Evolutionary conservation across 2,113 vertebrate species (phyloP), one percentile per base, ranked within the genome.

Genomic region (Neodon shergylaensis): DNA sequence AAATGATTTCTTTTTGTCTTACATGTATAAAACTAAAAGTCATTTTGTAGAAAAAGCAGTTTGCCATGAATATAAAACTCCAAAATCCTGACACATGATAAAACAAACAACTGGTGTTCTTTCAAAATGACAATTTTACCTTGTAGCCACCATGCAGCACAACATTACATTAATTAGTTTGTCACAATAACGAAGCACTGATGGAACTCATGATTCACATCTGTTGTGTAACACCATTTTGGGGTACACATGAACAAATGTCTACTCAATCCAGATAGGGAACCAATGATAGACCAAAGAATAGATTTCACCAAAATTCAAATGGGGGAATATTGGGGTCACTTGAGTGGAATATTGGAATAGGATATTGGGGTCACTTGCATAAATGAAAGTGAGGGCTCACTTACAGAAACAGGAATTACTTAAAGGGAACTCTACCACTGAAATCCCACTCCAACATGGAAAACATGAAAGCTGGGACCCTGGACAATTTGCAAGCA

Each of bases 61-160:
- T 76, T 76, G 0, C 1, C 22, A 44, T 13, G 58, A 81, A 87
- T 65, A 2, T 72, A 22, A 92, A 82, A 90, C 24, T 79, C 33
- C 5, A 24, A 33, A 70, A 28, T 3, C 24, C 31, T 89, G 8
- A 89, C 10, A 39, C 47, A 39, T 28, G 4, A 24, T 5, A 11
- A 7, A 65, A 24, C 21, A 89, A 90, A 66, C 0, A 39, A 1
- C 5, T 89, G 33, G 0, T 86, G 39, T 44, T 90, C 39, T 61
- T 92, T 87, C 6, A 63, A 74, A 95, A 70, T 61, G 31, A 1
- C 5, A n/a, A 31, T 83, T 81, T 81, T 76, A 78, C 19, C 19
- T 58, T 12, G 14, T 7, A 83, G 11, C 0, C 1, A 70, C 12
- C 10, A 77, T 0, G 5, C 26, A 52, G 3, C 7, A 39, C 11